Evolutionary conservation across 2,888 invertebrate genomes (phyloP), one percentile per base, ranked within the genome.

Genomic region (Brenthis daphne): DNA sequence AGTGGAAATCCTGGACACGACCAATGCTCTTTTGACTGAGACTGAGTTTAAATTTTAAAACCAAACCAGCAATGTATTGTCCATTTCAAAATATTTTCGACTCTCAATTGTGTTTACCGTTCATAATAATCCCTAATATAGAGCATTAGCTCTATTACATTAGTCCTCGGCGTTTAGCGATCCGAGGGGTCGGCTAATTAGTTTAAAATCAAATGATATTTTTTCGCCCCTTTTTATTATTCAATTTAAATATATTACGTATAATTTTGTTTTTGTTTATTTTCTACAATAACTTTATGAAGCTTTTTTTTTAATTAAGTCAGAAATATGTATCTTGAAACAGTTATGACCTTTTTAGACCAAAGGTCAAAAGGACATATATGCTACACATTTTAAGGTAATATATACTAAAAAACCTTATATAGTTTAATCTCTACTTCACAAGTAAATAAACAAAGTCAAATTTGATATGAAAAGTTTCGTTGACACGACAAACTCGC

Each of bases 131-230:
- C 69, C 67, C 57, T 70, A 72, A 70, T 68, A 76, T 69, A 65
- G 65, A 66, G 61, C 70, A n/a, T n/a, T n/a, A n/a, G n/a, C n/a
- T n/a, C n/a, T n/a, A n/a, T n/a, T n/a, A n/a, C n/a, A n/a, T n/a
- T n/a, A n/a, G 74, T 75, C 75, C 77, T 78, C 71, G 69, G 70
- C 77, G 76, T 77, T 82, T 80, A 81, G 80, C 80, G 77, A 75
- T 77, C 77, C 76, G 77, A 82, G 80, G 80, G 80, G 24, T 76
- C 74, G 70, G 77, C 85, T 84, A 88, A 89, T 90, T 89, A 89
- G 85, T 85, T 85, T 76, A 82, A 81, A 85, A 88, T 87, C 85
- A 85, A 85, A 86, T 78, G 81, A 82, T 76, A 80, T 79, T 86
- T 85, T 87, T 87, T 85, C 83, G 82, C 84, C 83, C 83, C 80